A percentile compares a stretch with the other conserved stretches of the same genome.
Conservation (phyloP, 1,140 invertebrate genomes). For the Macrocentrus cingulum region DNA sequence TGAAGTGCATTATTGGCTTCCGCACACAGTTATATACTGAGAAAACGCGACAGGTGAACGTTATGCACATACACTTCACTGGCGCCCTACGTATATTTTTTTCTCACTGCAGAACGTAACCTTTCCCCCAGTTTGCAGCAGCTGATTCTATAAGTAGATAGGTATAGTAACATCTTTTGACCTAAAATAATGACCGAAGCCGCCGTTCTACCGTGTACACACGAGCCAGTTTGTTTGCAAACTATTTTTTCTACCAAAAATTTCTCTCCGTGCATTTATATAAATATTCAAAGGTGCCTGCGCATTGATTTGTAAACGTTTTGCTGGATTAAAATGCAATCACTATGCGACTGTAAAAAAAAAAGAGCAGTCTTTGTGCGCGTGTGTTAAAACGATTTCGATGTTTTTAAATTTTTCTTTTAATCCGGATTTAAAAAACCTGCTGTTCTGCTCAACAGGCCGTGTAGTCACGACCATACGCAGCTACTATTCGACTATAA, state of each 20-base stretch:
- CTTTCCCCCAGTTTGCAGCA: slow-evolving; percentile 33
- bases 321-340: too few relatives aligned
- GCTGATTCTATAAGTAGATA: slow-evolving; percentile 58
- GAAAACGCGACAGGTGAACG: too few relatives aligned
- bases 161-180: slow-evolving; percentile 41
- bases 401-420: slow-evolving; percentile 49
- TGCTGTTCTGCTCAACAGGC: slow-evolving; percentile 32
- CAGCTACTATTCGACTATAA: too few relatives aligned
- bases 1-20: too few relatives aligned
- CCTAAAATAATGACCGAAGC: slow-evolving; percentile 51
- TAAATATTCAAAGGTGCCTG: too few relatives aligned
- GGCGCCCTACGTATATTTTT: too few relatives aligned
- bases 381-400: slow-evolving; percentile 52
- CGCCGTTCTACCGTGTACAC: slow-evolving; percentile 43
- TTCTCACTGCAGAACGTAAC: neutral
- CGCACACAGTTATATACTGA: too few relatives aligned
- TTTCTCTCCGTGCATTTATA: too few relatives aligned
- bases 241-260: slow-evolving; percentile 30
- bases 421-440: slow-evolving; percentile 55
- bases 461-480: slow-evolving; percentile 2
- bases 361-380: neutral
- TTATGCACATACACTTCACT: too few relatives aligned
- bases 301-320: too few relatives aligned
- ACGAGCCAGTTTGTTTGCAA: slow-evolving; percentile 46
- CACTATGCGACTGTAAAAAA: neutral